Evolutionary conservation across 35 echinoderm and acorn worm species (phyloP).

Genomic region (Lytechinus variegatus): DNA sequence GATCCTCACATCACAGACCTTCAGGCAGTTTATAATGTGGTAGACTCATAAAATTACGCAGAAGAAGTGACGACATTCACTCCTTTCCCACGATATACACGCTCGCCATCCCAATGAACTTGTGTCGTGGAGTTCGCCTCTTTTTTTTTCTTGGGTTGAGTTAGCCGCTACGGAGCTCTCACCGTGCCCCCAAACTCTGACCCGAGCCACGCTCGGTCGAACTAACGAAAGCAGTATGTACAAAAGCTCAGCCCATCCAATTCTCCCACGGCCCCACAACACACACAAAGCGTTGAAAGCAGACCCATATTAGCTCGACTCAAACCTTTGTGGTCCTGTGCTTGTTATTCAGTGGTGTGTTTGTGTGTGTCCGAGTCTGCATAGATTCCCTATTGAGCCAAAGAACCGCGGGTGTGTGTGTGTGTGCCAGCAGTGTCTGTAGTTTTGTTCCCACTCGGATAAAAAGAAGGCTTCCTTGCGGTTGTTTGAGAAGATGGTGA

Average conservation of each 20-base stretch:
- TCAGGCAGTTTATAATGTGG: background rate
- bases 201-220: conserved; percentile 43
- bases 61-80: background rate
- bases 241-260: conserved; percentile 6
- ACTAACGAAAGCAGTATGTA: conserved; percentile 50
- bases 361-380: background rate
- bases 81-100: conserved; percentile 31
- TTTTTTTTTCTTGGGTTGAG: background rate
- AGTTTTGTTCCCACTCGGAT: background rate
- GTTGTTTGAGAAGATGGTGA: background rate
- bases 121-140: conserved; percentile 16
- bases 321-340: conserved; percentile 46
- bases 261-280: conserved; percentile 44
- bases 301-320: conserved; percentile 17
- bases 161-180: background rate
- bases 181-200: conserved; percentile 24
- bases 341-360: conserved; percentile 3
- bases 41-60: background rate
- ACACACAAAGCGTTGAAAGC: conserved; percentile 51
- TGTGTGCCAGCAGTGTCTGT: background rate
- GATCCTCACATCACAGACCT: background rate
- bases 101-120: conserved; percentile 32
- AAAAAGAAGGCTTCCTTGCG: background rate
- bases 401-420: background rate
- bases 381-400: background rate